phyloP scores from a whole-genome alignment of 2,113 vertebrate genomes.

The Sapayoa aenigma region DNA sequence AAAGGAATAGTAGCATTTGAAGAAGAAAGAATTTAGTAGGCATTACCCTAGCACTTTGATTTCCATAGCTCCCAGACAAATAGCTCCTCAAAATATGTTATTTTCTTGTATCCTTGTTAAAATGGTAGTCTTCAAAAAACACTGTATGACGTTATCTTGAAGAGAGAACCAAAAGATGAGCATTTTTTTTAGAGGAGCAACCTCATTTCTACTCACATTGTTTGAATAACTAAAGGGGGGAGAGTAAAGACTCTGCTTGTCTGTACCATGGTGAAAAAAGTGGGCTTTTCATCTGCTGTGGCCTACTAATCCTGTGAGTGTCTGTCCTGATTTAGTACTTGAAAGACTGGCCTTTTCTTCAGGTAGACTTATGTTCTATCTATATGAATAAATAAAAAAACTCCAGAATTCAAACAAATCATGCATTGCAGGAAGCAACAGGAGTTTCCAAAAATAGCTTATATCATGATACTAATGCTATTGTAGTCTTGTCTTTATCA shows the following conservation, averaged over 20 bases:
- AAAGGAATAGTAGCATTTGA: background rate
- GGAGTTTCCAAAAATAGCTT: background rate
- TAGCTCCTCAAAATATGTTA: background rate
- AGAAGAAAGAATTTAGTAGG: background rate
- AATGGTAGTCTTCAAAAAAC: background rate
- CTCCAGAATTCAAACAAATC: background rate
- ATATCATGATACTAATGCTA: background rate
- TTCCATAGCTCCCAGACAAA: background rate
- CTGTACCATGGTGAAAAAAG: background rate
- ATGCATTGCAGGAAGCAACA: background rate
- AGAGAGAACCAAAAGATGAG: background rate
- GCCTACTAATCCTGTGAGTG: background rate
- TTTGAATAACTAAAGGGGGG: background rate
- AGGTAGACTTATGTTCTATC: background rate
- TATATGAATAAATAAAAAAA: background rate
- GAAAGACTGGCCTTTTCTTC: background rate
- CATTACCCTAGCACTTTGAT: background rate
- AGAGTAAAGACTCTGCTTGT: background rate
- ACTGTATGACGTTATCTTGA: background rate
- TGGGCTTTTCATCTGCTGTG: background rate
- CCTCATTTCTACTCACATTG: background rate
- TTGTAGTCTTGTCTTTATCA: background rate
- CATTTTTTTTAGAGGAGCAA: background rate
- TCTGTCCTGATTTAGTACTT: background rate
- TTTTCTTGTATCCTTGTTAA: background rate